Conservation (phyloP, 92 coral and sea anemone species). For the Epizoanthus rinbou region DNA sequence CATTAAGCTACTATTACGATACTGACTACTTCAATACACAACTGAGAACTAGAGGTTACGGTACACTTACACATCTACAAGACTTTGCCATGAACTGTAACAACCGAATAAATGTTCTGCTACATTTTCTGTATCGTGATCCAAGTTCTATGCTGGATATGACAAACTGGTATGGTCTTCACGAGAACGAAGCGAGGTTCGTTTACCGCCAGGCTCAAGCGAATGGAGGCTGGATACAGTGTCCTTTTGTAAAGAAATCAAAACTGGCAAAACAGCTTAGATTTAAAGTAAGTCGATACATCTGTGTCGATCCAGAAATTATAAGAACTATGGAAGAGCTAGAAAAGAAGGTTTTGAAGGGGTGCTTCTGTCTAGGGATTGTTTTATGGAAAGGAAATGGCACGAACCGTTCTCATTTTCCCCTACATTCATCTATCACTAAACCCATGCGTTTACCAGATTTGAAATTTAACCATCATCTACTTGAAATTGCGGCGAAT, state of each 20-base stretch:
- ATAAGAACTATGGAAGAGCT: constrained; percentile 73
- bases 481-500: constrained; percentile 70
- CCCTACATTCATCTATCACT: constrained; percentile 61
- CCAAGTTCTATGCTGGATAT: constrained; percentile 56
- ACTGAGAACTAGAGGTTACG: constrained; percentile 73
- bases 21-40: constrained; percentile 63
- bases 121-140: constrained; percentile 85
- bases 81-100: constrained; percentile 83
- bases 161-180: constrained; percentile 82
- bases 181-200: constrained; percentile 59
- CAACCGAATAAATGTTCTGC: constrained; percentile 78
- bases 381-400: constrained; percentile 96
- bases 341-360: constrained; percentile 79
- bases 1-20: constrained; percentile 79
- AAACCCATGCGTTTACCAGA: constrained; percentile 75
- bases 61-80: constrained; percentile 66
- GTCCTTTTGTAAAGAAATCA: constrained; percentile 84
- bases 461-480: constrained; percentile 73
- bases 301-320: constrained; percentile 95
- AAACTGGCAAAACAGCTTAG: constrained; percentile 83
- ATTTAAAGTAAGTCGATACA: constrained; percentile 88
- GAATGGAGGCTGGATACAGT: constrained; percentile 87
- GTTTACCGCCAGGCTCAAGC: constrained; percentile 66
- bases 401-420: constrained; percentile 74
- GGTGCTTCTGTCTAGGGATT: constrained; percentile 86